A percentile compares a stretch with the other conserved stretches of the same genome.
Evolutionary conservation across 2,797 vertebrate species (phyloP).

Genomic region (Notoglanidium macrostoma): DNA sequence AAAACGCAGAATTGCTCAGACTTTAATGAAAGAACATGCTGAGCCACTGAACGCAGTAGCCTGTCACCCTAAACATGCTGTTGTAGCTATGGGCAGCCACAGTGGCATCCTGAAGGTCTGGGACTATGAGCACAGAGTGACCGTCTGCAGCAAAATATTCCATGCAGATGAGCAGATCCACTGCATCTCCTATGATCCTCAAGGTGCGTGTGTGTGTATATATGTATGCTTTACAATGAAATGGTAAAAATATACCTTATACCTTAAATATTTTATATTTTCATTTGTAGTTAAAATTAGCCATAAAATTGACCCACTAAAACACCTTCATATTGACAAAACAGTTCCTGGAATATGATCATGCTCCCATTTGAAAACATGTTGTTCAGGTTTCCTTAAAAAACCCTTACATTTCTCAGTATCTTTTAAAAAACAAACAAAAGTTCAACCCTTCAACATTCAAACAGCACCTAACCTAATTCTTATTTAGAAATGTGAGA

Average conservation of each 20-base stretch:
- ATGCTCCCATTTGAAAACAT: background rate
- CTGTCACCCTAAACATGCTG: constrained; percentile 81
- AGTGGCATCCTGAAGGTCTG: constrained; percentile 85
- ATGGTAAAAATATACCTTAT: background rate
- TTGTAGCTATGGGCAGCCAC: constrained; percentile 78
- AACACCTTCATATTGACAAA: background rate
- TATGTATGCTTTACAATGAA: background rate
- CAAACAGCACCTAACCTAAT: background rate
- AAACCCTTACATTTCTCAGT: background rate
- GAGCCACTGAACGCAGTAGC: constrained; percentile 78
- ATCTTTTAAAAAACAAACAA: background rate
- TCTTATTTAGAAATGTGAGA: background rate
- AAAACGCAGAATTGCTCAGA: constrained; percentile 66
- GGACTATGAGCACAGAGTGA: constrained; percentile 76
- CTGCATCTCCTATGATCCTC: constrained; percentile 82
- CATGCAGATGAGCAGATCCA: constrained; percentile 72
- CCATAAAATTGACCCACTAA: background rate
- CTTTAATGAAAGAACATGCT: constrained; percentile 75
- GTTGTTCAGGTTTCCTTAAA: background rate
- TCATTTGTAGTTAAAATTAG: background rate
- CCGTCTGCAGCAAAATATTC: constrained; percentile 78
- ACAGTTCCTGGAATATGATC: background rate
- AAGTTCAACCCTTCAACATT: background rate
- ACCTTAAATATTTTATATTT: background rate
- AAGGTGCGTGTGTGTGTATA: constrained; percentile 73